phyloP scores from a whole-genome alignment of 2,888 invertebrate species.

The Mythimna impura region DNA sequence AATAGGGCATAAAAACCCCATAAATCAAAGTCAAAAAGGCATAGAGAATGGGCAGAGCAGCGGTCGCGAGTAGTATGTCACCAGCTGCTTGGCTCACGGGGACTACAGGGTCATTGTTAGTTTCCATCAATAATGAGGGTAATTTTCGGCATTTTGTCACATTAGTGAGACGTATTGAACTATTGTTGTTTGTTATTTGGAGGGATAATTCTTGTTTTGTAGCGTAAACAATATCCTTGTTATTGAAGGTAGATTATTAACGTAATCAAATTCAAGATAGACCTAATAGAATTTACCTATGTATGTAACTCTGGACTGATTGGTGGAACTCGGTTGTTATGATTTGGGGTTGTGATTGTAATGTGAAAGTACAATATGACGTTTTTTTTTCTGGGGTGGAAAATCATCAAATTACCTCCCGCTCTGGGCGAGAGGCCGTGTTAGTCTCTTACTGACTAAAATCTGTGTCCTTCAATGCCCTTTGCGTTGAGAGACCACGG shows the following conservation, averaged over 20 bases:
- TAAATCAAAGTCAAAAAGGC: slow-evolving; percentile 91
- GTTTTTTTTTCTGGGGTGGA: too few relatives aligned
- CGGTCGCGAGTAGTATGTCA: slow-evolving; percentile 86
- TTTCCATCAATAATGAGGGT: slow-evolving; percentile 90
- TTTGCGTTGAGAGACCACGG: too few relatives aligned
- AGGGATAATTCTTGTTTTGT: slow-evolving; percentile 70
- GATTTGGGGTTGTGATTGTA: too few relatives aligned
- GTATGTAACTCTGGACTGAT: too few relatives aligned
- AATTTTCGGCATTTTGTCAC: slow-evolving; percentile 89
- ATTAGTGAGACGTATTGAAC: slow-evolving; percentile 86
- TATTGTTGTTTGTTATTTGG: slow-evolving; percentile 81
- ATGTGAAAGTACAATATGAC: too few relatives aligned
- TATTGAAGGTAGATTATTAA: background rate
- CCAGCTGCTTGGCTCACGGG: slow-evolving; percentile 82
- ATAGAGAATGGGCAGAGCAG: slow-evolving; percentile 87
- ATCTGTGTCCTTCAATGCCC: too few relatives aligned
- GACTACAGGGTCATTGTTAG: slow-evolving; percentile 77
- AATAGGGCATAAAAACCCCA: slow-evolving; percentile 89
- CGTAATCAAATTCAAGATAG: background rate
- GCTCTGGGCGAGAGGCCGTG: too few relatives aligned
- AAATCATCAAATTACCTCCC: too few relatives aligned
- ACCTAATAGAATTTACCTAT: background rate
- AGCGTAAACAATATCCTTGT: slow-evolving; percentile 27
- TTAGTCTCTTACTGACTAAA: too few relatives aligned
- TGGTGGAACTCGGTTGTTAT: too few relatives aligned